Evolutionary conservation across 2,113 vertebrate species (phyloP).

Genomic region (Trogon surrucura): DNA sequence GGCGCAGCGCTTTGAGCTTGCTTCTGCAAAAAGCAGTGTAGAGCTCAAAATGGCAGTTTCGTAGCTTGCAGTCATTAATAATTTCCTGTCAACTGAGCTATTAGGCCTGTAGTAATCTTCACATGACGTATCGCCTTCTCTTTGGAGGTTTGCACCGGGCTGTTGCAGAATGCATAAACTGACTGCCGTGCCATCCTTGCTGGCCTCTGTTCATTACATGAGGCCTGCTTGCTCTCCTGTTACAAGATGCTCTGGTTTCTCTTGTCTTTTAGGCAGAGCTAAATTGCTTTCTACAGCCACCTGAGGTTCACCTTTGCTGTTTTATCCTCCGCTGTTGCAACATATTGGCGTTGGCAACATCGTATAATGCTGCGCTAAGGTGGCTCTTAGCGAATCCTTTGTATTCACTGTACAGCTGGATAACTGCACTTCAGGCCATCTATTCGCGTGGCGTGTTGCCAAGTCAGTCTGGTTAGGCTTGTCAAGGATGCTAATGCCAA

Average conservation of each 20-base stretch:
- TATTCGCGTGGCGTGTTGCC: background rate
- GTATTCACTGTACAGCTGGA: background rate
- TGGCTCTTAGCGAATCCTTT: background rate
- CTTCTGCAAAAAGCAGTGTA: background rate
- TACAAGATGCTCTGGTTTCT: background rate
- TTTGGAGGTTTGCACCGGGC: background rate
- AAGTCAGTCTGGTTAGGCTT: background rate
- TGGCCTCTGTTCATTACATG: rapidly evolving
- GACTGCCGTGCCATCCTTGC: background rate
- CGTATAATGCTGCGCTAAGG: background rate
- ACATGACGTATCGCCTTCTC: background rate
- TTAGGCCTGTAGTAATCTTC: background rate
- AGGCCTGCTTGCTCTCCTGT: background rate
- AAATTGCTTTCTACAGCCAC: background rate
- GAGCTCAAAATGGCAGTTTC: background rate
- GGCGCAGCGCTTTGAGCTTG: background rate
- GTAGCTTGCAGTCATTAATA: background rate
- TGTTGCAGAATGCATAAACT: background rate
- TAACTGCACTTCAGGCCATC: background rate
- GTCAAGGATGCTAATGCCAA: slow-evolving; percentile 16
- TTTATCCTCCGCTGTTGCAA: background rate
- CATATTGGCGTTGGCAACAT: background rate
- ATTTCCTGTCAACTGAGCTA: background rate
- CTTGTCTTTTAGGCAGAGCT: background rate
- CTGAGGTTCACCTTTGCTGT: background rate